phyloP scores from a whole-genome alignment of 1,140 invertebrate species.

The Tetramorium alpestre region DNA sequence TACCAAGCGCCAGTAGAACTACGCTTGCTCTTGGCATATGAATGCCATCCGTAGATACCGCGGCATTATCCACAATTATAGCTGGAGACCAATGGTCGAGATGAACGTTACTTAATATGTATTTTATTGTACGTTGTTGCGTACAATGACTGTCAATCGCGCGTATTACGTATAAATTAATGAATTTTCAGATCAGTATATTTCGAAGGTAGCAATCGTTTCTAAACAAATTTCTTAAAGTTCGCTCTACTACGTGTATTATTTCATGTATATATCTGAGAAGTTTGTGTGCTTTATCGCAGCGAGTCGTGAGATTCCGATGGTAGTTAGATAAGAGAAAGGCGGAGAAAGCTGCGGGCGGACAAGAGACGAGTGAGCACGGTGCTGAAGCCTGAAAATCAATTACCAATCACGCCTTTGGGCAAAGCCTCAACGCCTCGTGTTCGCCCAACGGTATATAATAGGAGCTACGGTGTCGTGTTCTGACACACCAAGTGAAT shows the following conservation, averaged over 20 bases:
- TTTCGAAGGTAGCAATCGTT: neutral
- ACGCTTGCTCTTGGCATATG: constrained; percentile 77
- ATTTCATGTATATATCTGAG: constrained; percentile 2
- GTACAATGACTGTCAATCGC: neutral
- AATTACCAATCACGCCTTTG: constrained; percentile 79
- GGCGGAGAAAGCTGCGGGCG: constrained; percentile 59
- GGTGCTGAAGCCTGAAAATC: constrained; percentile 79
- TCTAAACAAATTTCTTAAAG: neutral
- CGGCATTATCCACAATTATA: constrained; percentile 61
- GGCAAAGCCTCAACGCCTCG: constrained; percentile 75
- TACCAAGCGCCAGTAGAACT: constrained; percentile 76
- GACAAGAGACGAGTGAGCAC: constrained; percentile 54
- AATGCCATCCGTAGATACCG: constrained; percentile 71
- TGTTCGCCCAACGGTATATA: constrained; percentile 77
- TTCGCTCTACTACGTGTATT: neutral
- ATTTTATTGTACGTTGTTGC: neutral
- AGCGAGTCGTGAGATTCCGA: constrained; percentile 28
- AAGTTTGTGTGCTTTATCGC: constrained; percentile 29
- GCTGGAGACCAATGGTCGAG: constrained; percentile 8
- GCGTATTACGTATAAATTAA: neutral
- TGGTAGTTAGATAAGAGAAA: constrained; percentile 54
- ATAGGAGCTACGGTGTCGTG: constrained; percentile 74
- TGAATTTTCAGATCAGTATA: neutral
- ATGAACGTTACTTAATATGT: constrained; percentile 28
- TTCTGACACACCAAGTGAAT: constrained; percentile 66